Evolutionary conservation across 2,888 invertebrate genomes (phyloP).

Genomic region (Plagodis dolabraria): DNA sequence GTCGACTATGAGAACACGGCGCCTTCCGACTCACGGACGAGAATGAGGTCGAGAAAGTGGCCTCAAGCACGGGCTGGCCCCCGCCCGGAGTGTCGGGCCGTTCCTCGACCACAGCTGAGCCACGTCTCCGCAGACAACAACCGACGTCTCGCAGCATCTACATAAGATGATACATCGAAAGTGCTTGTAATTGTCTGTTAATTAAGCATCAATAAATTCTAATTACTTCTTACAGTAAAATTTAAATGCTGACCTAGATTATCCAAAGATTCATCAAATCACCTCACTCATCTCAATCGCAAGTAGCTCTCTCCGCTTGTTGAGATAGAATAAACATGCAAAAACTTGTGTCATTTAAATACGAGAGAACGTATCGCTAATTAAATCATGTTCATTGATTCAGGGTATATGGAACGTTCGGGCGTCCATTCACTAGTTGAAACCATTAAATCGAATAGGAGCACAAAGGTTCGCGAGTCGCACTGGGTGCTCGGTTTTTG

Average conservation of each 20-base stretch:
- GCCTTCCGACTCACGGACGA: conserved; percentile 70
- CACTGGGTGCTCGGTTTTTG: conserved; percentile 72
- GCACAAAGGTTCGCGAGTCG: conserved; percentile 68
- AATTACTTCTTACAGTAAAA: conserved; percentile 50
- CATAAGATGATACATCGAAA: neutral
- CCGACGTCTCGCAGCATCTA: neutral
- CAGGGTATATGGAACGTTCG: conserved; percentile 49
- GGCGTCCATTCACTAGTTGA: conserved; percentile 66
- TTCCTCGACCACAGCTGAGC: conserved; percentile 3
- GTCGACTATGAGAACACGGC: conserved; percentile 78
- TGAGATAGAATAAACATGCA: conserved; percentile 46
- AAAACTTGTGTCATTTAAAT: conserved; percentile 42
- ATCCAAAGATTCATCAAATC: conserved; percentile 42
- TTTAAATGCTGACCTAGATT: conserved; percentile 43
- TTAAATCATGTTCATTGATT: conserved; percentile 65
- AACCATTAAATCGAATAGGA: conserved; percentile 74
- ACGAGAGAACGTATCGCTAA: conserved; percentile 56
- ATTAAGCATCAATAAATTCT: conserved; percentile 47
- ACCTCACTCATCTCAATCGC: conserved; percentile 51
- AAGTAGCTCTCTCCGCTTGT: conserved; percentile 58
- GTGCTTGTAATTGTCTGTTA: conserved; percentile 45
- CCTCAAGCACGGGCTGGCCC: conserved; percentile 48
- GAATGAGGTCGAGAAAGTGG: conserved; percentile 80
- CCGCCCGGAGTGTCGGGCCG: conserved; percentile 20
- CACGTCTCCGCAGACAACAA: neutral